A percentile compares a stretch with the other conserved stretches of the same genome.
Conservation (phyloP, 2,797 vertebrate species). For the Podarcis siculus region DNA sequence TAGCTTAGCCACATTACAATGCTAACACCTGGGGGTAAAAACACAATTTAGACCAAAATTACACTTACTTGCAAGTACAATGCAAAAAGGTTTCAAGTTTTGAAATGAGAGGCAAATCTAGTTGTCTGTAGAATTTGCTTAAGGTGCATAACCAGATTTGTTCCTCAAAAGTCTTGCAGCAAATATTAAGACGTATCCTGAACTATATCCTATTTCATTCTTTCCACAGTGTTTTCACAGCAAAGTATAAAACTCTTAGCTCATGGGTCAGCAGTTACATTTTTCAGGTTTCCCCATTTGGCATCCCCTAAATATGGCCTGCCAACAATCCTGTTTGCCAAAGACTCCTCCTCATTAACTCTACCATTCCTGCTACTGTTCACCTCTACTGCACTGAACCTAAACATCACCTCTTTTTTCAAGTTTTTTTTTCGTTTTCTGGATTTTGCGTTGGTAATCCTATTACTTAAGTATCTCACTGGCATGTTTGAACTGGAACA, state of each 20-base stretch:
- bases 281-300: not conserved
- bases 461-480: not conserved
- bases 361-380: not conserved
- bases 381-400: not conserved
- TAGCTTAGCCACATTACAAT: not conserved
- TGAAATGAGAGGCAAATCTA: not conserved
- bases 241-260: not conserved
- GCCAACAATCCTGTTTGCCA: not conserved
- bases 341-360: not conserved
- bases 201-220: not conserved
- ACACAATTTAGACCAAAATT: not conserved
- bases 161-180: not conserved
- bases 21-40: no score
- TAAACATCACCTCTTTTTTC: not conserved
- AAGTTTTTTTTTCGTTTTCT: not conserved
- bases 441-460: not conserved
- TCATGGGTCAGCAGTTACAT: not conserved
- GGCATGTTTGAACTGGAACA: not conserved
- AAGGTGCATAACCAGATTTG: not conserved
- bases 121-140: not conserved
- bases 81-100: not conserved
- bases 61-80: not conserved
- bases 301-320: not conserved
- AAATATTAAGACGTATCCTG: not conserved
- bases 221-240: not conserved